Evolutionary conservation across 2,113 vertebrate species (phyloP), one percentile per base, ranked within the genome.

Genomic region (Tauraco erythrolophus): DNA sequence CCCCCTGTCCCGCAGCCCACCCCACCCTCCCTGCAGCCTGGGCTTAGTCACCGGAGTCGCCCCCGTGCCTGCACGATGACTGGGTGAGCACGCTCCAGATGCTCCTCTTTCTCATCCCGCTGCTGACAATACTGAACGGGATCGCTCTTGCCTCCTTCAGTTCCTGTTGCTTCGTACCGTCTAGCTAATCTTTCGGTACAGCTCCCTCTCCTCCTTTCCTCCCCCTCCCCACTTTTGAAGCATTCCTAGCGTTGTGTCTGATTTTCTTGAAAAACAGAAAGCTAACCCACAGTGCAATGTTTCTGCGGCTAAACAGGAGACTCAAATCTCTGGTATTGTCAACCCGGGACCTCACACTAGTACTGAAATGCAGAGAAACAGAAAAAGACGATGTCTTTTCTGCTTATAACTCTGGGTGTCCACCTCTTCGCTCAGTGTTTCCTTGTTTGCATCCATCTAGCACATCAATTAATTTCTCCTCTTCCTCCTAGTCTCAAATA

Each of bases 271-370:
- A 70, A 87, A 71, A 23, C 46, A 71, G 83, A 84, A 87, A 78
- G n/a, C 60, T 87, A 72, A 79, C 28, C 39, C 69, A 74, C 27
- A 58, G 39, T 68, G 82, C 87, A 68, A 57, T 9, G 35, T 93
- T 97, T 94, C 91, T 95, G 80, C 0, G 41, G 83, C 91, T 95
- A 54, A 92, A 60, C 19, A 91, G 83, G 66, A 84, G 86, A 89
- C 88, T 18, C 24, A 75, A 54, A 27, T 71, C 61, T 94, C 68
- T 50, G 50, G 33, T 31, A 17, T 93, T 66, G 41, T 94, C 84
- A 91, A 3, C 87, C 53, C 57, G 87, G 66, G 89, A 92, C 84
- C 94, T 96, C 89, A 94, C 83, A 95, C 43, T 56, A 87, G 35
- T 78, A 61, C 64, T 60, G 65, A 91, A 91, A 93, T 82, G 71